Evolutionary conservation across 2,888 invertebrate genomes (phyloP), one percentile per base, ranked within the genome.

Genomic region (Amphipyra berbera): DNA sequence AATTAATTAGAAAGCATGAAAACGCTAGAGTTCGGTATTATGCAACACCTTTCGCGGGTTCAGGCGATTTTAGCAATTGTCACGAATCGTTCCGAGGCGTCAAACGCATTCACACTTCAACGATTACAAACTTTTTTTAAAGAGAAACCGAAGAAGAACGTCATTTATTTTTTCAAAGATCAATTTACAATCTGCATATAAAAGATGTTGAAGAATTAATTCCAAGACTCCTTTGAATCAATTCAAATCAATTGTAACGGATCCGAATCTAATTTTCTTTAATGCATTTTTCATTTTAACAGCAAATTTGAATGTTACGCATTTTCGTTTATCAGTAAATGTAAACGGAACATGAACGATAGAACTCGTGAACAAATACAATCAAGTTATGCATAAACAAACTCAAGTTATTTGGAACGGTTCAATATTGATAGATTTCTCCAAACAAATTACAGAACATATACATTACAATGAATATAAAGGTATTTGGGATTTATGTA

Each of bases 1-100:
- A 85, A 84, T 82, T 82, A 81, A 86, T 83, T 84, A 83, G 87
- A 87, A 87, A 87, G 87, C 82, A 82, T 82, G 75, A 81, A 85
- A 85, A 76, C 57, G 59, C 58, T 61, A 65, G 68, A 66, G 63
- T 74, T 58, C 21, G 55, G 45, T 47, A 58, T 81, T 79, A 78
- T 69, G 61, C 54, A 82, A 82, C 52, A 54, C 48, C 69, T 72
- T 75, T 73, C 68, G 60, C 65, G 61, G 61, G 45, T 58, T 67
- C 61, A 56, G 44, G 46, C 9, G 53, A 68, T 68, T 74, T 68
- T 68, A 53, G 54, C 50, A 71, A 76, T 73, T 73, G 73, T 71
- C 74, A 61, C 63, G 47, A n/a, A 70, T 44, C 41, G 49, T 50
- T 45, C 45, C 33, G 60, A 59, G 57, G 60, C 52, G 57, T 62